Evolutionary conservation across 2,797 vertebrate species (phyloP), one percentile per base, ranked within the genome.

Genomic region (Astyanax mexicanus): DNA sequence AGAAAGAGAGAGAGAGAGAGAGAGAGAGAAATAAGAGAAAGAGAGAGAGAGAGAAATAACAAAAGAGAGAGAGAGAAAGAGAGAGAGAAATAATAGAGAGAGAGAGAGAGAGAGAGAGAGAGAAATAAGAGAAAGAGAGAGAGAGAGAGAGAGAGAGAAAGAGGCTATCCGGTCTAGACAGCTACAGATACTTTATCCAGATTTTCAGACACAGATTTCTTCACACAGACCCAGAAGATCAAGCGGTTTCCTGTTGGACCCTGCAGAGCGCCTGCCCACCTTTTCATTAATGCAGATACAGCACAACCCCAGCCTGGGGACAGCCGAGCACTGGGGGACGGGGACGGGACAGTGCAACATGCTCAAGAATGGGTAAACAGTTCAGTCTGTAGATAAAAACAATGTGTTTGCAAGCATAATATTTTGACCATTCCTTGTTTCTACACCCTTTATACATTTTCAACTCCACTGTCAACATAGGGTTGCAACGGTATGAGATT

Each of bases 151-250:
- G n/a, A 17, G 10, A 51, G 42, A 25, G 57, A 13, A 32, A 25
- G 47, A 38, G 37, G 13, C 74, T 69, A 67, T 84, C 83, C 85
- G 37, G 54, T 68, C 47, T 62, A 66, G 69, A 68, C 69, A 67
- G 51, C 62, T 78, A 40, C 42, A 35, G 42, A 67, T 72, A 19
- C 25, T 58, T 75, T 73, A 66, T 71, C 58, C 77, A 89, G 87
- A 87, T 84, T 84, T 77, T 67, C 44, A 52, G 68, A 61, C 62
- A 3, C n/a, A n/a, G n/a, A n/a, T 88, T 88, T 87, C 83, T 79
- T 85, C 69, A 57, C 37, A 13, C 89, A 87, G 88, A 75, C 84
- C 74, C 81, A 6, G 0, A 69, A 82, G 86, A 88, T 88, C 80
- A 84, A 86, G 86, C 74, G 76, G 75, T 82, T 88, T 88, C 88